Base-by-base conservation (phyloP, 2,113 vertebrate species). In the Zosterops japonicus region DNA sequence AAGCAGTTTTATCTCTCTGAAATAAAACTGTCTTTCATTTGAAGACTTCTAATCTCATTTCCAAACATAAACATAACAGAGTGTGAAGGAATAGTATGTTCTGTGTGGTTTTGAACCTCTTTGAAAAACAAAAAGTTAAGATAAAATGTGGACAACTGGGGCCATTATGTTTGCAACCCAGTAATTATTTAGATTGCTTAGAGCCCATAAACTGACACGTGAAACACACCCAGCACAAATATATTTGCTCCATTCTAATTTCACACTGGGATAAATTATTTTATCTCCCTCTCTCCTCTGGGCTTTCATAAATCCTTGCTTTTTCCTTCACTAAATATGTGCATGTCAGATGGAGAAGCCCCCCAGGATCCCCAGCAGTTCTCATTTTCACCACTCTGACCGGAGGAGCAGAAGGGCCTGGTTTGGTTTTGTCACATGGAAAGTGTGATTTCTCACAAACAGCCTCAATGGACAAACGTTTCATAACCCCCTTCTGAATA, bases 121-220 rank as follows among this genome's bases (percentile, higher is more conserved):
- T 61, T 87, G 88, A 87, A 89, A 95, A 94, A 85, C 75, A 94
- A 74, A 72, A 88, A 83, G 42, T 67, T 70, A 69, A 90, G 93
- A 92, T 88, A 93, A 93, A 90, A 87, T 50, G 60, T 59, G 56
- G 87, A 72, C 80, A 93, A 9, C 20, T 67, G 47, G 16, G 39
- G 75, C n/a, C 67, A 83, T 76, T 74, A 19, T 64, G n/a, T 70
- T 87, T 81, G 70, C 42, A 96, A 83, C 60, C 85, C 42, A 80
- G 35, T 87, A 96, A 94, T 95, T 94, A 97, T 69, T 88, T 87
- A 64, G 90, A 80, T 92, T 84, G 64, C 71, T 91, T 93, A 85
- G 59, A 89, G 72, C 53, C 57, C 22, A 16, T 86, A 82, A 87
- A 91, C 56, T 80, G 76, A 64, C 93, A 92, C 59, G 61, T 81